Evolutionary conservation across 1,140 invertebrate species (phyloP).

Genomic region (Anoplolepis gracilipes): DNA sequence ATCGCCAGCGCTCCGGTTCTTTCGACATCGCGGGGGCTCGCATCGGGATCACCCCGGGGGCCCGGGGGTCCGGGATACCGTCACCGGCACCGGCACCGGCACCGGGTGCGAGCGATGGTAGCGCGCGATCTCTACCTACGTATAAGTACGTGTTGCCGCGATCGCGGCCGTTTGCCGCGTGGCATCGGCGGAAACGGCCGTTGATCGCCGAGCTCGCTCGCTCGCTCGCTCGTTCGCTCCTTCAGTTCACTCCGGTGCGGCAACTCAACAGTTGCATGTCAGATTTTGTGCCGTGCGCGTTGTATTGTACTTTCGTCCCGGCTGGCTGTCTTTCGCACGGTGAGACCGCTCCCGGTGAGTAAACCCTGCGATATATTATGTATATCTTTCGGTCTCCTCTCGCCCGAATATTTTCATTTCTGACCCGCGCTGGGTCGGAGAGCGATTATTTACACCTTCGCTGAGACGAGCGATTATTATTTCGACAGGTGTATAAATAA

Average conservation of each 20-base stretch:
- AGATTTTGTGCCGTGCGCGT: slow-evolving; percentile 52
- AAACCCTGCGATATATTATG: background rate
- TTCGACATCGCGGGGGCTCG: background rate
- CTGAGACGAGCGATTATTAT: background rate
- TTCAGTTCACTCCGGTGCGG: background rate
- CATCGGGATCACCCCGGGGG: background rate
- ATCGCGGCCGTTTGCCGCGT: slow-evolving; percentile 70
- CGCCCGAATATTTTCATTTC: background rate
- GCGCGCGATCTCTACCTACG: slow-evolving; percentile 23
- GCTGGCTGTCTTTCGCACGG: slow-evolving; percentile 23
- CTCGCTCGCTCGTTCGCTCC: background rate
- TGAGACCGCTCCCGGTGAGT: slow-evolving; percentile 51
- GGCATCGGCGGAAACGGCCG: slow-evolving; percentile 63
- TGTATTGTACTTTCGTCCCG: background rate
- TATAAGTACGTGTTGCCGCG: slow-evolving; percentile 28
- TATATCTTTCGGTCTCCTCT: background rate
- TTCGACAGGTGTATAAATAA: background rate
- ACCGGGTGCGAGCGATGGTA: background rate
- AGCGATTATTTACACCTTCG: background rate
- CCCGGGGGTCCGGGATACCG: background rate
- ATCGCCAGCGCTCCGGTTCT: too few relatives aligned
- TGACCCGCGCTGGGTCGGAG: background rate
- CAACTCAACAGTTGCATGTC: slow-evolving; percentile 64
- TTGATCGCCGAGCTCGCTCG: slow-evolving; percentile 61
- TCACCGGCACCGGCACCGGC: too few relatives aligned